Base-by-base conservation (phyloP, 2,113 vertebrate species). In the Mormyrus lacerda region DNA sequence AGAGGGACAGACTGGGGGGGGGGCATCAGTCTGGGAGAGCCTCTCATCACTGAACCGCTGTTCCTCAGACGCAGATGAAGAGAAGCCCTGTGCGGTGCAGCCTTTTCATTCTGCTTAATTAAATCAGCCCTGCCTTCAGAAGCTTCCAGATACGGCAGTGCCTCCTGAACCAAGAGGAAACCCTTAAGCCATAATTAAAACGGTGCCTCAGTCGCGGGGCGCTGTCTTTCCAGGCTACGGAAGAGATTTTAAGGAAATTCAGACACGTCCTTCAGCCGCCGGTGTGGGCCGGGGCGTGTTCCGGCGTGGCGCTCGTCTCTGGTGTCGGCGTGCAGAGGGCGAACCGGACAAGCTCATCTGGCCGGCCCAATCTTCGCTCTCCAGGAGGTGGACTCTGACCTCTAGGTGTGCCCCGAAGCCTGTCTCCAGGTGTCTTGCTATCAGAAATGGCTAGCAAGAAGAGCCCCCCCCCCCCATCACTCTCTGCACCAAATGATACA, bases 401-500 rank as follows among this genome's bases (percentile, higher is more conserved):
- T 8, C 31, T 13, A 61, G 17, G 35, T 4, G 27, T 44, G 35
- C 42, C n/a, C 44, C 47, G 53, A 79, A 48, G 69, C 39, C 69
- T 21, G 4, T 55, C 55, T 89, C 3, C 8, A 35, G 69, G 50
- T 55, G 42, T 88, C 31, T 24, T 85, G 19, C 31, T 87, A 3
- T 44, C 69, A 39, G 24, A 92, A 93, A 95, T 93, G 93, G 93
- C 91, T 88, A 92, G 92, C 90, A 45, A 61, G 90, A 92, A 94
- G 93, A 92, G 89, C 89, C 90, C 88, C 73, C 45, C 91, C 92
- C 91, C 89, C 89, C 90, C 88, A 88, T 89, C 86, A 92, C 93
- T 91, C 93, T 92, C 51, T 89, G 4, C 90, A 82, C 4, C 91
- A 93, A 95, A 94, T 94, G 93, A 94, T 93, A 93, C 91, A 95